Percentiles rank a stretch among this genome's conserved stretches.
Evolutionary conservation across 1,140 invertebrate species (phyloP).

Genomic region (Whitmania pigra): DNA sequence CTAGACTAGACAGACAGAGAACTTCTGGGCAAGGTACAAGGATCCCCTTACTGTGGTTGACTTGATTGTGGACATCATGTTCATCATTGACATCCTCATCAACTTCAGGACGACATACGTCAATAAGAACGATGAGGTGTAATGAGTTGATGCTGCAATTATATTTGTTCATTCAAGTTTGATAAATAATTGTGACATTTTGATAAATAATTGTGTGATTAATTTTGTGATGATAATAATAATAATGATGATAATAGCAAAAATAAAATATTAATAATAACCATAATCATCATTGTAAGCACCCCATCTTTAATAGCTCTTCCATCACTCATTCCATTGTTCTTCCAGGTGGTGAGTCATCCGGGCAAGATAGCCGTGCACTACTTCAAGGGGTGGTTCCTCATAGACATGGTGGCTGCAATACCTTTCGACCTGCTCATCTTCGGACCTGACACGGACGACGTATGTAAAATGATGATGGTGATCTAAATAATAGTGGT

Average conservation of each 20-base stretch:
- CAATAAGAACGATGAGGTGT: conserved; percentile 51
- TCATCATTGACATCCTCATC: conserved; percentile 95
- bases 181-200: too few relatives aligned
- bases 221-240: too few relatives aligned
- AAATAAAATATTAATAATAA: too few relatives aligned
- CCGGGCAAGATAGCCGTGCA: conserved; percentile 92
- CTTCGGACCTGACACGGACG: conserved; percentile 86
- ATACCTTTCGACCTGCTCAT: conserved; percentile 95
- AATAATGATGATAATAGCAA: too few relatives aligned
- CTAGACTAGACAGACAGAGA: neutral
- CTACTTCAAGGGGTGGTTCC: conserved; percentile 95
- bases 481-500: neutral
- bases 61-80: conserved; percentile 83
- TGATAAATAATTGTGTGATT: too few relatives aligned
- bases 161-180: too few relatives aligned
- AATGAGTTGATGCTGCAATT: too few relatives aligned
- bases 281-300: too few relatives aligned
- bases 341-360: conserved; percentile 81
- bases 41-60: conserved; percentile 47
- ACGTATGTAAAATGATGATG: conserved; percentile 54
- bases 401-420: conserved; percentile 93
- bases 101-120: conserved; percentile 99
- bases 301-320: too few relatives aligned
- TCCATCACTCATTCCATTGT: neutral
- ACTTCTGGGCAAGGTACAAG: conserved; percentile 34